Percentiles rank a stretch among this genome's conserved stretches.
These are phyloP conservation scores for Hoplostethus mediterraneus DNA, from an alignment of 2,797 vertebrate genomes.

Conservation along the genomic window DNA sequence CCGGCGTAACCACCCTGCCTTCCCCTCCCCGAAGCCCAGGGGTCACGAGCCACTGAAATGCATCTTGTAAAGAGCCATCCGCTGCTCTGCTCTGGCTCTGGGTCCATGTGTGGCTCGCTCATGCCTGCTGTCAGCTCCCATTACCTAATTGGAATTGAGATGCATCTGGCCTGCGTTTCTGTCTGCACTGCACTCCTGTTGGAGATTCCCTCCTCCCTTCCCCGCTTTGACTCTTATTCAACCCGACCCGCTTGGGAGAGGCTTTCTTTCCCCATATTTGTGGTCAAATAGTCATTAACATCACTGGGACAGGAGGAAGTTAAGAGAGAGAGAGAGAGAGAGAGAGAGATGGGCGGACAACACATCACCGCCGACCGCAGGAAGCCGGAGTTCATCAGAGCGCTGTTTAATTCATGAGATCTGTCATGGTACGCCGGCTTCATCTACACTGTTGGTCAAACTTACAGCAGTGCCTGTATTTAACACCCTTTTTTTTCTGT, in stretches of 20 bases:
- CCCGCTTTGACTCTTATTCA: slow-evolving; percentile 38
- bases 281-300: slow-evolving; percentile 57
- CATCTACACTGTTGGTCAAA: slow-evolving; percentile 48
- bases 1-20: slow-evolving; percentile 51
- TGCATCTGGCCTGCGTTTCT: slow-evolving; percentile 80
- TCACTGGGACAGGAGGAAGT: slow-evolving; percentile 3
- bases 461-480: slow-evolving; percentile 52
- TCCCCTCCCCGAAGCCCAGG: slow-evolving; percentile 41
- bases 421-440: slow-evolving; percentile 72
- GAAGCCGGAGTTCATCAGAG: slow-evolving; percentile 66
- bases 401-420: slow-evolving; percentile 80
- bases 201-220: slow-evolving; percentile 31
- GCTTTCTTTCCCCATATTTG: slow-evolving; percentile 31
- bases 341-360: slow-evolving; percentile 24
- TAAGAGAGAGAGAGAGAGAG: slow-evolving; percentile 8
- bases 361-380: slow-evolving; percentile 49
- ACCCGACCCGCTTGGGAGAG: slow-evolving; percentile 32
- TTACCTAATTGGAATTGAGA: slow-evolving; percentile 88
- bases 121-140: slow-evolving; percentile 82
- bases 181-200: slow-evolving; percentile 66
- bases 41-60: slow-evolving; percentile 65
- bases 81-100: slow-evolving; percentile 42
- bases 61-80: slow-evolving; percentile 60
- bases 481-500: slow-evolving; percentile 52
- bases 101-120: slow-evolving; percentile 69